phyloP scores from a whole-genome alignment of 2,888 invertebrate species.

The Aphrophora alni region DNA sequence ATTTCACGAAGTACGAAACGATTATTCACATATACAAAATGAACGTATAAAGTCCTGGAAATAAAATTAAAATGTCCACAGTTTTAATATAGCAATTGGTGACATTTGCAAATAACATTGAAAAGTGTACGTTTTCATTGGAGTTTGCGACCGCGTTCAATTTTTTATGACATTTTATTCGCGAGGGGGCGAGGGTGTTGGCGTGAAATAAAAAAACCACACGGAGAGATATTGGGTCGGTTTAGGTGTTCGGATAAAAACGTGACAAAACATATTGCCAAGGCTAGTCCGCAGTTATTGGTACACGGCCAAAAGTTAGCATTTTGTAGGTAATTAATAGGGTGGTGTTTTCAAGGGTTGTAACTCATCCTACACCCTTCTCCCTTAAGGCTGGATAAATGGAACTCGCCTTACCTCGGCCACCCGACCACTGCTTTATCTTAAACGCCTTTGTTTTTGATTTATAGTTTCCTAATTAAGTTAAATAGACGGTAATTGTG shows the following conservation, averaged over 20 bases:
- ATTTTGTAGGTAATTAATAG: constrained; percentile 33
- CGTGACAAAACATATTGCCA: constrained; percentile 29
- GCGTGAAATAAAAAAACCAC: neutral
- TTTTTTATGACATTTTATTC: neutral
- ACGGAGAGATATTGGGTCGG: neutral
- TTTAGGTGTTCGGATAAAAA: neutral
- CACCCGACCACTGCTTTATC: neutral
- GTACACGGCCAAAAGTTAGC: constrained; percentile 34
- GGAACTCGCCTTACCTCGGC: neutral
- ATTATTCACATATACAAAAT: neutral
- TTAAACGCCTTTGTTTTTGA: neutral
- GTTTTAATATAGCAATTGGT: constrained; percentile 6
- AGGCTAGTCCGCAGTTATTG: constrained; percentile 34
- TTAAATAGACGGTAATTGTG: no score
- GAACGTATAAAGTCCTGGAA: neutral
- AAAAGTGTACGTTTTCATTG: constrained; percentile 2
- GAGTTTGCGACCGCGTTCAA: neutral
- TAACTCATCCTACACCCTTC: constrained; percentile 19
- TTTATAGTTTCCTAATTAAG: neutral
- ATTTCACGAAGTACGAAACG: neutral
- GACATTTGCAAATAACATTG: neutral
- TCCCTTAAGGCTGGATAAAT: neutral
- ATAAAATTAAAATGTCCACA: neutral
- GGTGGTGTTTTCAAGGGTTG: constrained; percentile 24
- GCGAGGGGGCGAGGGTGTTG: neutral